phyloP scores from a whole-genome alignment of 2,888 invertebrate species.

The Scaptomyza cyrtandrae region DNA sequence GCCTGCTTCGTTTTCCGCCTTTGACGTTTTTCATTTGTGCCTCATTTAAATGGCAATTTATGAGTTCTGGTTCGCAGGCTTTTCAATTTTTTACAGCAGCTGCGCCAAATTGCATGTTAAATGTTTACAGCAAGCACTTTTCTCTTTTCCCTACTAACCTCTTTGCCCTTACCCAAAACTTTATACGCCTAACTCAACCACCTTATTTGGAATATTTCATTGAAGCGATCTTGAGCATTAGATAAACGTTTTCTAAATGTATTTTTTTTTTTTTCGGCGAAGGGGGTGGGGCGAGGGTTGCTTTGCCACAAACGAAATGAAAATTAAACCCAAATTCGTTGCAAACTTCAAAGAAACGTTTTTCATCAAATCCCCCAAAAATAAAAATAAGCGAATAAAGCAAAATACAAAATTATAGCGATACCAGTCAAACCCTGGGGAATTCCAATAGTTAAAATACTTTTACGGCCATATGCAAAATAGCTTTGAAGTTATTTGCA shows the following conservation, averaged over 20 bases:
- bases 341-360: constrained; percentile 67
- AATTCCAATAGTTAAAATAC: constrained; percentile 46
- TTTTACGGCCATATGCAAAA: constrained; percentile 29
- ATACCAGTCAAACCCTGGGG: constrained; percentile 36
- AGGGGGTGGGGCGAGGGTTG: constrained; percentile 45
- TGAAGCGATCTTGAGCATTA: constrained; percentile 60
- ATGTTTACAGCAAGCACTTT: constrained; percentile 43
- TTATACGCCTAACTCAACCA: neutral
- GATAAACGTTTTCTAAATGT: constrained; percentile 65
- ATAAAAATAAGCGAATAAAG: constrained; percentile 12
- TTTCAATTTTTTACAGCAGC: constrained; percentile 71
- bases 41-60: constrained; percentile 81
- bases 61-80: constrained; percentile 61
- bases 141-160: neutral
- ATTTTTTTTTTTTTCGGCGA: constrained; percentile 17
- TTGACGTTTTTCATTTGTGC: constrained; percentile 71
- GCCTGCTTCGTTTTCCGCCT: constrained; percentile 30
- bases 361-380: constrained; percentile 32
- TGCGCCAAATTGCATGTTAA: constrained; percentile 78
- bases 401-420: constrained; percentile 25
- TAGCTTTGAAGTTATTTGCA: constrained; percentile 25
- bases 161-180: neutral
- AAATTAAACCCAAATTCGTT: constrained; percentile 59
- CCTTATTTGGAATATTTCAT: constrained; percentile 20
- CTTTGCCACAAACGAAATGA: constrained; percentile 53